These are phyloP conservation scores for Lonchura striata DNA, from an alignment of 2,113 vertebrate species.

Conservation along the genomic window DNA sequence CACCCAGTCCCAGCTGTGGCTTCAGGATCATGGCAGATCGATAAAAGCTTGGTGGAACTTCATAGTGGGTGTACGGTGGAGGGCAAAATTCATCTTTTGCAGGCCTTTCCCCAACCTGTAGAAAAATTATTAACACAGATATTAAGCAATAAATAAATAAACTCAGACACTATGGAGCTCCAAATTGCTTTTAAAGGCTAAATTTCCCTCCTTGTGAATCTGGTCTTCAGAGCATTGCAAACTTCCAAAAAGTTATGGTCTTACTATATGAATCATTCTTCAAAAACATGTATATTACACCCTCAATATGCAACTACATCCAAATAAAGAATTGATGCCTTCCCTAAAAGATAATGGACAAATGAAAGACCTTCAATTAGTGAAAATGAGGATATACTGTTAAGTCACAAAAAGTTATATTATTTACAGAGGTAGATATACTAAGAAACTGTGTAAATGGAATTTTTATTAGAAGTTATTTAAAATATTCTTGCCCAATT, in stretches of 20 bases:
- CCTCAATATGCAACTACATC: neutral
- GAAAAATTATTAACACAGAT: constrained; percentile 4
- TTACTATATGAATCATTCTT: neutral
- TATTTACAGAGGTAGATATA: neutral
- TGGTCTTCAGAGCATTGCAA: neutral
- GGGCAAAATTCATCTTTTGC: constrained; percentile 78
- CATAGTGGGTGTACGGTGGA: constrained; percentile 71
- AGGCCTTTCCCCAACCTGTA: constrained; percentile 73
- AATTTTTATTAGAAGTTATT: neutral
- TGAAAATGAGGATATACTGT: neutral
- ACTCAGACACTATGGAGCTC: neutral
- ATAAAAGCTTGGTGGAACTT: constrained; percentile 79
- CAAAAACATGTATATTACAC: neutral
- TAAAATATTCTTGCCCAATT: neutral
- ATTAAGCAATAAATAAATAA: neutral
- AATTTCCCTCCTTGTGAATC: neutral
- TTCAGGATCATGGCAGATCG: constrained; percentile 87
- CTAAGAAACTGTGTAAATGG: neutral
- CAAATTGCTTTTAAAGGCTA: neutral
- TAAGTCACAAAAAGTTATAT: neutral
- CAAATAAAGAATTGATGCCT: neutral
- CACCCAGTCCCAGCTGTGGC: constrained; percentile 90
- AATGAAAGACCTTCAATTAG: neutral
- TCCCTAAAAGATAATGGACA: neutral
- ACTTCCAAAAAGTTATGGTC: neutral